Percentiles rank a stretch among this genome's conserved stretches.
These are phyloP conservation scores for Ammospiza maritima DNA, from an alignment of 2,797 vertebrate genomes.

Conservation along the genomic window DNA sequence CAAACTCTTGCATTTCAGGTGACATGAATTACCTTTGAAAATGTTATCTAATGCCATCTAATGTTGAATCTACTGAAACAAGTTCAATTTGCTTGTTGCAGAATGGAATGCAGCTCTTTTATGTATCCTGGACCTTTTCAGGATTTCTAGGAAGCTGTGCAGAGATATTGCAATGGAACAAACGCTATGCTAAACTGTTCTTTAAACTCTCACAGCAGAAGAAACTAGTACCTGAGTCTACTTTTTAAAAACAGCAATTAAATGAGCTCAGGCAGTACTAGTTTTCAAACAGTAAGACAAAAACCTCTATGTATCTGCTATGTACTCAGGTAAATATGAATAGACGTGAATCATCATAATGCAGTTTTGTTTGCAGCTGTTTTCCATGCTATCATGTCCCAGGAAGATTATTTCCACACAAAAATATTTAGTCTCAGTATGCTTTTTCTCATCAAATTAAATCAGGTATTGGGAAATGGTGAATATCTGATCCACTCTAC, in stretches of 20 bases:
- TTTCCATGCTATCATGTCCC: not conserved
- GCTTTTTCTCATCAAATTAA: not conserved
- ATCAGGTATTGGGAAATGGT: not conserved
- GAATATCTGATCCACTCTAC: not conserved
- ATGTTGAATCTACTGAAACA: slow-evolving; percentile 34
- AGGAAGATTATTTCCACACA: not conserved
- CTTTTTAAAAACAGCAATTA: slow-evolving; percentile 1
- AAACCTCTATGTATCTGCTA: not conserved
- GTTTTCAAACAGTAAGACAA: not conserved
- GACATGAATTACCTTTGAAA: slow-evolving; percentile 41
- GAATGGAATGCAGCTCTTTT: not conserved
- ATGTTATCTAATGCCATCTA: slow-evolving; percentile 11
- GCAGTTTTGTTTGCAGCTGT: not conserved
- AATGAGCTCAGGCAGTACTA: not conserved
- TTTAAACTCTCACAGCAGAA: not conserved
- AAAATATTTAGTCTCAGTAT: not conserved
- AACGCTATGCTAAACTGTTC: not conserved
- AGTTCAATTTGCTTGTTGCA: not conserved
- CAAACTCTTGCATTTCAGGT: not conserved
- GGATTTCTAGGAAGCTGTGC: slow-evolving; percentile 27
- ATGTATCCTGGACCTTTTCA: not conserved
- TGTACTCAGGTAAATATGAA: not conserved
- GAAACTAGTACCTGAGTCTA: not conserved
- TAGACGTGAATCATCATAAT: not conserved
- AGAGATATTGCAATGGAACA: not conserved